Percentiles rank a stretch among this genome's conserved stretches.
phyloP scores from a whole-genome alignment of 2,888 invertebrate genomes.

The Hecatera dysodea region DNA sequence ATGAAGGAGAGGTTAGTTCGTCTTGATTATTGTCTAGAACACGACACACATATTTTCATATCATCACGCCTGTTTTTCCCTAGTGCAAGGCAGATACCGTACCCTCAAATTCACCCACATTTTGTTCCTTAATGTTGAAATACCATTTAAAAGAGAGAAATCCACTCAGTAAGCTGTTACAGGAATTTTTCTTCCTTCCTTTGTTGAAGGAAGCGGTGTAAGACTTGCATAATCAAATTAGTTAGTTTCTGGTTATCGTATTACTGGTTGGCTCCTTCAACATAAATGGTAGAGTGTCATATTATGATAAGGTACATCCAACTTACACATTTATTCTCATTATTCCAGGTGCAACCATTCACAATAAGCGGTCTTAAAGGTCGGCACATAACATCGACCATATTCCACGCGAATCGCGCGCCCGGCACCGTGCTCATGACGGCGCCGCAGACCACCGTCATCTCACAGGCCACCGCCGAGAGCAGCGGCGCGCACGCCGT shows the following conservation, averaged over 20 bases:
- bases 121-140: too few relatives aligned
- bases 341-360: slow-evolving; percentile 84
- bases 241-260: too few relatives aligned
- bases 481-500: slow-evolving; percentile 71
- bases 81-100: too few relatives aligned
- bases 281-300: neutral
- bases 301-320: neutral
- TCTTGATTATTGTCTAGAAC: neutral
- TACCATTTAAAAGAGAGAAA: too few relatives aligned
- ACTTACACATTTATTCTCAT: neutral
- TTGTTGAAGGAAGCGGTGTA: too few relatives aligned
- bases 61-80: too few relatives aligned
- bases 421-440: slow-evolving; percentile 86
- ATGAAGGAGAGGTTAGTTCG: slow-evolving; percentile 79
- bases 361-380: slow-evolving; percentile 82
- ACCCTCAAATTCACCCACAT: too few relatives aligned
- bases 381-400: slow-evolving; percentile 84
- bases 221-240: too few relatives aligned
- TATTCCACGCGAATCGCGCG: slow-evolving; percentile 83
- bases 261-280: too few relatives aligned
- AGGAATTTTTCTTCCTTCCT: too few relatives aligned
- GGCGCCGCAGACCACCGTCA: slow-evolving; percentile 84
- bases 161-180: too few relatives aligned
- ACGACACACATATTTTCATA: too few relatives aligned
- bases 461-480: slow-evolving; percentile 82